Evolutionary conservation across 2,113 vertebrate genomes (phyloP).

Genomic region (Coreoperca whiteheadi): DNA sequence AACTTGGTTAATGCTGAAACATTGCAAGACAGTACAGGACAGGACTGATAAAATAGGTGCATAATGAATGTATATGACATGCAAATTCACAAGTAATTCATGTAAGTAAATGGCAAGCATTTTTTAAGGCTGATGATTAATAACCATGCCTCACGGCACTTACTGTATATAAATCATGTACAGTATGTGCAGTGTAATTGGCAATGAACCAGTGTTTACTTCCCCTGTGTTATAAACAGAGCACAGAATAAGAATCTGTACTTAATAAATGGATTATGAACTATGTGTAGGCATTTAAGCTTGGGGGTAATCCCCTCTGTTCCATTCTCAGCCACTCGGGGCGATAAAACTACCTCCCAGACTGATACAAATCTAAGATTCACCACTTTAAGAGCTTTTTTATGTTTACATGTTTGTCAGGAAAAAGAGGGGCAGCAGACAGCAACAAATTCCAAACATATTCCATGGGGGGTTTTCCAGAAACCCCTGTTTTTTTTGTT

Average conservation of each 20-base stretch:
- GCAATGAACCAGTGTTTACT: not conserved
- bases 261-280: not conserved
- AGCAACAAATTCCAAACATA: not conserved
- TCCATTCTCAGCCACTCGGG: not conserved
- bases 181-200: not conserved
- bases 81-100: not conserved
- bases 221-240: not conserved
- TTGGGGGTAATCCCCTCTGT: not conserved
- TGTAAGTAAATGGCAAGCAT: not conserved
- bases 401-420: too few species aligned
- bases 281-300: not conserved
- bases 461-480: too few species aligned
- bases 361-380: not conserved
- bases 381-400: not conserved
- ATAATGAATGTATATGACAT: constrained; percentile 9
- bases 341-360: not conserved
- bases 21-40: not conserved
- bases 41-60: not conserved
- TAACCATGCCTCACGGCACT: not conserved
- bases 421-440: not conserved
- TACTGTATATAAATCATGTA: not conserved
- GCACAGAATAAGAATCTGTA: not conserved
- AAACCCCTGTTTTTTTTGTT: too few species aligned
- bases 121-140: constrained; percentile 5
- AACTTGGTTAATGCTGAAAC: not conserved